phyloP scores from a whole-genome alignment of 2,888 invertebrate species.

The Lordiphosa andalusiaca region DNA sequence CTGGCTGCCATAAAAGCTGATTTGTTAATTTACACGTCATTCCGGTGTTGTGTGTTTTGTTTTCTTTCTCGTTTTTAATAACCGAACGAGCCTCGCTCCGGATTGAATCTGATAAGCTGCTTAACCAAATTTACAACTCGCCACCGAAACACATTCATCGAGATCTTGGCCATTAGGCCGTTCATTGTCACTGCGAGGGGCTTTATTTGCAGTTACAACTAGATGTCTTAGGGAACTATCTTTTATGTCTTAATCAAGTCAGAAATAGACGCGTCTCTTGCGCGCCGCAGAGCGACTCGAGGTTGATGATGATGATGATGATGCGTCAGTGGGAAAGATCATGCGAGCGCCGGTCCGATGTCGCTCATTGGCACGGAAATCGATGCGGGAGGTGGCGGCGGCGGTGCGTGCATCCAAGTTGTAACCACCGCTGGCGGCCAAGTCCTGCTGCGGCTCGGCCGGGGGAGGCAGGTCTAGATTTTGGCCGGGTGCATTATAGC shows the following conservation, averaged over 20 bases:
- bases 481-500: slow-evolving; percentile 25
- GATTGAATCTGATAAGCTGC: slow-evolving; percentile 57
- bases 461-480: slow-evolving; percentile 48
- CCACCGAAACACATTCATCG: slow-evolving; percentile 5
- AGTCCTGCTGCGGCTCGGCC: slow-evolving; percentile 52
- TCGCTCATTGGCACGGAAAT: slow-evolving; percentile 53
- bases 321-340: slow-evolving; percentile 45
- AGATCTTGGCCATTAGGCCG: slow-evolving; percentile 17
- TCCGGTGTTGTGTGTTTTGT: too few relatives aligned
- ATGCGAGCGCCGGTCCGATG: slow-evolving; percentile 42
- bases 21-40: slow-evolving; percentile 65
- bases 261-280: slow-evolving; percentile 27
- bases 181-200: slow-evolving; percentile 32
- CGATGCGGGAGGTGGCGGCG: slow-evolving; percentile 26
- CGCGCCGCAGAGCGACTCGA: slow-evolving; percentile 34
- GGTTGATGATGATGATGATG: background rate
- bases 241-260: slow-evolving; percentile 56
- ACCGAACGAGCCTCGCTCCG: slow-evolving; percentile 47
- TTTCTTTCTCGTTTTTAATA: slow-evolving; percentile 22
- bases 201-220: slow-evolving; percentile 47
- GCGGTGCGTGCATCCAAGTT: slow-evolving; percentile 51
- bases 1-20: slow-evolving; percentile 46
- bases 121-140: slow-evolving; percentile 51
- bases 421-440: slow-evolving; percentile 27
- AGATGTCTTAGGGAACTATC: slow-evolving; percentile 49